Conservation (phyloP, 2,888 invertebrate species). For the Desoria tigrina region DNA sequence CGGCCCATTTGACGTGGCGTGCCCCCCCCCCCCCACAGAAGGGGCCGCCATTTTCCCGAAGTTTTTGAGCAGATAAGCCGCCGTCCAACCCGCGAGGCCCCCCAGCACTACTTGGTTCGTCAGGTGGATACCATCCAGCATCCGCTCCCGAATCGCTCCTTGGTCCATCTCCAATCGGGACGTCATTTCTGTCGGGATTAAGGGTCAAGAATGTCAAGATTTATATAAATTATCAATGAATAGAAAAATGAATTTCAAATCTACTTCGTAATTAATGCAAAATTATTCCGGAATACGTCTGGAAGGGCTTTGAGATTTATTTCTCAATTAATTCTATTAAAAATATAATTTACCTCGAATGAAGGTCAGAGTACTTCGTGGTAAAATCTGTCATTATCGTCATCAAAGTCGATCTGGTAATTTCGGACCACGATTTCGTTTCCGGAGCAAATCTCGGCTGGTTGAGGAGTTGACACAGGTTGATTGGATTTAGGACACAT, state of each 20-base stretch:
- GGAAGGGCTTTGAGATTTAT: no score
- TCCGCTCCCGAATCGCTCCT: conserved; percentile 21
- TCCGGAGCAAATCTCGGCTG: no score
- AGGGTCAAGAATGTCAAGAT: background rate
- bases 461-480: no score
- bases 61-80: conserved; percentile 37
- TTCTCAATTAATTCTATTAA: no score
- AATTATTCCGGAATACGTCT: no score
- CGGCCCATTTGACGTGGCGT: conserved; percentile 42
- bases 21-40: conserved; percentile 34
- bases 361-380: background rate
- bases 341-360: conserved; percentile 15
- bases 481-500: no score
- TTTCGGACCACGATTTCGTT: no score
- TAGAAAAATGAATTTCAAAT: background rate
- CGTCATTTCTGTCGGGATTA: conserved; percentile 26
- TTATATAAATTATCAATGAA: background rate
- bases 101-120: conserved; percentile 35
- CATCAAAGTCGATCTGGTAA: no score
- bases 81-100: conserved; percentile 32
- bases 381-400: conserved; percentile 6
- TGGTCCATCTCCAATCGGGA: conserved; percentile 36
- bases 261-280: no score
- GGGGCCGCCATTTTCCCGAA: conserved; percentile 38
- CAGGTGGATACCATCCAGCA: conserved; percentile 26